Percentiles rank a stretch among this genome's conserved stretches.
These are phyloP conservation scores for Mohoua ochrocephala DNA, from an alignment of 2,113 vertebrate species.

Conservation along the genomic window DNA sequence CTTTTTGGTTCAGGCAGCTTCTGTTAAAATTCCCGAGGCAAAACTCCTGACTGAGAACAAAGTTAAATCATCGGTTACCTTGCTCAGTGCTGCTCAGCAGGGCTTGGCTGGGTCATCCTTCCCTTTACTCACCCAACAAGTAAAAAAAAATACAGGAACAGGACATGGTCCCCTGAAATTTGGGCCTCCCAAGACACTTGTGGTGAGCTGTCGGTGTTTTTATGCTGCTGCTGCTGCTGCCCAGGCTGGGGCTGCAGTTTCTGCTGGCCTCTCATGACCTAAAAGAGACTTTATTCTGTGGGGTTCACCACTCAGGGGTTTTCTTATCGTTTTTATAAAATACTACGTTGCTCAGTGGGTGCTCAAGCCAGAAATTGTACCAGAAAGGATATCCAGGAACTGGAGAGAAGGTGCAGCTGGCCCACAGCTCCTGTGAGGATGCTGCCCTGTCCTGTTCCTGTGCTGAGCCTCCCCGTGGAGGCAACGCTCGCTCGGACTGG, in stretches of 20 bases:
- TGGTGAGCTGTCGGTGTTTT: not conserved
- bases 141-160: not conserved
- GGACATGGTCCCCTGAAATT: not conserved
- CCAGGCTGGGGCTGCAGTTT: no score
- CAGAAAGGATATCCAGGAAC: not conserved
- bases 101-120: not conserved
- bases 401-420: not conserved
- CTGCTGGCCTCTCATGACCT: not conserved
- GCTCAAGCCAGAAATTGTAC: not conserved
- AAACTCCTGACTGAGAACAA: not conserved
- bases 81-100: not conserved
- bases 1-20: not conserved
- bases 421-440: not conserved
- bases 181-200: not conserved
- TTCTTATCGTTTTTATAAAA: not conserved
- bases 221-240: not conserved
- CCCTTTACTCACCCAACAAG: not conserved
- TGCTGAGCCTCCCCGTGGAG: not conserved
- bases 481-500: accelerated
- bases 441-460: not conserved
- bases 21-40: not conserved
- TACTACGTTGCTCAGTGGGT: not conserved
- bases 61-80: not conserved
- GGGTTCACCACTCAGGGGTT: not conserved
- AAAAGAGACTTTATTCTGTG: not conserved